Conservation (phyloP, 2,113 vertebrate genomes). For the Apus apus region DNA sequence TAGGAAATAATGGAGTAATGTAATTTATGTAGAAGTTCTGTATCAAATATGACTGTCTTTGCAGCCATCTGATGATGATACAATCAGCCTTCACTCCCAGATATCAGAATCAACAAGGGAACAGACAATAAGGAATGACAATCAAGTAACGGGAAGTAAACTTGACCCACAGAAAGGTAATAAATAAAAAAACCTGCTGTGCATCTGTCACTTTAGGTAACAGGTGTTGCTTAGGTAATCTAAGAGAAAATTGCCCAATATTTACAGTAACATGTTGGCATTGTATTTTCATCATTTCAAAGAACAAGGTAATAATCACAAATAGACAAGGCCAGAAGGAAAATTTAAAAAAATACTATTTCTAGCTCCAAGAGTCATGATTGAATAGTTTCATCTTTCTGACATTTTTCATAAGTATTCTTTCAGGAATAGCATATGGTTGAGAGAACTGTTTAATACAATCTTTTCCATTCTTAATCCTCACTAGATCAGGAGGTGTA, state of each 20-base stretch:
- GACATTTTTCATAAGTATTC: neutral
- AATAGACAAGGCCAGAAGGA: neutral
- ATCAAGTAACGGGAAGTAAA: slow-evolving; percentile 84
- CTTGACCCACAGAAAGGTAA: slow-evolving; percentile 92
- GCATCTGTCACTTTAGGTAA: neutral
- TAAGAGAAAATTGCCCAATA: neutral
- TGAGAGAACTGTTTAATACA: neutral
- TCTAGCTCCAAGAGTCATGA: neutral
- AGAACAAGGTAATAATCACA: neutral
- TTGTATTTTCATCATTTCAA: neutral
- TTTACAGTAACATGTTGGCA: neutral
- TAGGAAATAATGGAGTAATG: neutral
- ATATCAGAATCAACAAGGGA: slow-evolving; percentile 92
- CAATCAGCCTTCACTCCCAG: slow-evolving; percentile 97
- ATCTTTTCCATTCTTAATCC: slow-evolving; percentile 42
- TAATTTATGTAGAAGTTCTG: neutral
- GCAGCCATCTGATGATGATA: slow-evolving; percentile 97
- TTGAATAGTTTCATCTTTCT: neutral
- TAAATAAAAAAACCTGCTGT: neutral
- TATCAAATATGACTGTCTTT: slow-evolving; percentile 31
- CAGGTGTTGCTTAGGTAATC: neutral
- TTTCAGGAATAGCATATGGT: neutral
- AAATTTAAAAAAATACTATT: neutral
- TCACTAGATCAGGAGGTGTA: slow-evolving; percentile 90
- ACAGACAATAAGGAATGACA: slow-evolving; percentile 81